phyloP scores from a whole-genome alignment of 2,797 vertebrate genomes.

The Limosa lapponica region DNA sequence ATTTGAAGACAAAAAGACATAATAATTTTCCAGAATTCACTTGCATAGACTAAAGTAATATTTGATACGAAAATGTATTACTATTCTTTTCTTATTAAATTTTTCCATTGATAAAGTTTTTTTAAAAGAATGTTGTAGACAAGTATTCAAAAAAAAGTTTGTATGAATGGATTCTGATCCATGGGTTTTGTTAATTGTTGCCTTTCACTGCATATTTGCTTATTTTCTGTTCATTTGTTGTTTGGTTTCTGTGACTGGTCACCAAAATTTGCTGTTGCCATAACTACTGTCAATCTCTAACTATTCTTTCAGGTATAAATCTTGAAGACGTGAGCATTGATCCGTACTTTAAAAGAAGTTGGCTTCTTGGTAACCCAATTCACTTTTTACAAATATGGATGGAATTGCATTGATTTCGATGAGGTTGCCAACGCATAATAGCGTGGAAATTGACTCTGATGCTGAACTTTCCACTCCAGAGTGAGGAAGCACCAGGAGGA shows the following conservation, averaged over 20 bases:
- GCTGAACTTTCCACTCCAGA: constrained; percentile 28
- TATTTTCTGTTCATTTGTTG: background rate
- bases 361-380: constrained; percentile 1
- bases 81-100: background rate
- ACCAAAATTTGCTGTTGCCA: background rate
- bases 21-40: background rate
- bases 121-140: background rate
- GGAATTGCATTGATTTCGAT: constrained; percentile 29
- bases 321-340: background rate
- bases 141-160: background rate
- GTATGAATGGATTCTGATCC: background rate
- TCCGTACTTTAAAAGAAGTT: background rate
- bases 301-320: background rate
- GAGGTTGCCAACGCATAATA: background rate
- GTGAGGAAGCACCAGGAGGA: background rate
- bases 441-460: background rate
- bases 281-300: background rate
- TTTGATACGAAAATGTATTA: background rate
- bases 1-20: background rate
- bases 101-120: background rate
- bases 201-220: background rate
- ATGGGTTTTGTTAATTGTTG: background rate
- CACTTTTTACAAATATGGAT: background rate
- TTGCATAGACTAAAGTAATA: background rate
- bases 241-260: background rate